These are phyloP conservation scores for Conistra vaccinii DNA, from an alignment of 2,888 invertebrate genomes.

Conservation along the genomic window DNA sequence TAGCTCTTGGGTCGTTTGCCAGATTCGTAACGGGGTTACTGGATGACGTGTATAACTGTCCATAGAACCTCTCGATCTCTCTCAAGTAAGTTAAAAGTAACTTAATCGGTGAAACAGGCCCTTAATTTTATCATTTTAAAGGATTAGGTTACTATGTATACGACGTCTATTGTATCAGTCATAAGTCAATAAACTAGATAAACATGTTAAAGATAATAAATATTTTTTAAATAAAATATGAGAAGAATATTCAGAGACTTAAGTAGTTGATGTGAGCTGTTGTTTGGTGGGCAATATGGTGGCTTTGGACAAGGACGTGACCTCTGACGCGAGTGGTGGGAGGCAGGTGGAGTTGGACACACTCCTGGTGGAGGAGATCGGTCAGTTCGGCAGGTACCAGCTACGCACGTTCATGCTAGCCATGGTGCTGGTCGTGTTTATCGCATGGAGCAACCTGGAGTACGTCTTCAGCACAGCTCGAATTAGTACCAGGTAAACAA, in stretches of 20 bases:
- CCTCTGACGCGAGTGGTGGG: neutral
- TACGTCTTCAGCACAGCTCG: slow-evolving; percentile 84
- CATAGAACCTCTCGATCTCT: too few species aligned
- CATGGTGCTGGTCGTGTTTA: slow-evolving; percentile 75
- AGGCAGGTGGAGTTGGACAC: slow-evolving; percentile 74
- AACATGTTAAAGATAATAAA: slow-evolving; percentile 35
- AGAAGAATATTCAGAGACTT: slow-evolving; percentile 13
- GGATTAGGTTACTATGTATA: too few species aligned
- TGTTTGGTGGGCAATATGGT: slow-evolving; percentile 14
- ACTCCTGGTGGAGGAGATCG: slow-evolving; percentile 82
- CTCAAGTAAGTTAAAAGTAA: too few species aligned
- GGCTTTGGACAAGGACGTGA: slow-evolving; percentile 3
- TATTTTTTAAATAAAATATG: slow-evolving; percentile 7
- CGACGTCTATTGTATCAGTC: too few species aligned
- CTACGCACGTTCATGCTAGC: slow-evolving; percentile 72
- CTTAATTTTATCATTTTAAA: too few species aligned
- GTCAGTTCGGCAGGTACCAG: slow-evolving; percentile 84
- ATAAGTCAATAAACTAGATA: slow-evolving; percentile 48
- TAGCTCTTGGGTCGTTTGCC: too few species aligned
- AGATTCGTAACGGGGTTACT: too few species aligned
- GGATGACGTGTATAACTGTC: too few species aligned
- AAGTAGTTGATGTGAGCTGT: slow-evolving; percentile 10
- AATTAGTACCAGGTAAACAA: slow-evolving; percentile 78
- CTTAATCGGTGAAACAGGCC: too few species aligned
- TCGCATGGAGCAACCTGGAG: slow-evolving; percentile 78